Evolutionary conservation across 1,140 invertebrate species (phyloP), one percentile per base, ranked within the genome.

Genomic region (Melipona quadrifasciata): DNA sequence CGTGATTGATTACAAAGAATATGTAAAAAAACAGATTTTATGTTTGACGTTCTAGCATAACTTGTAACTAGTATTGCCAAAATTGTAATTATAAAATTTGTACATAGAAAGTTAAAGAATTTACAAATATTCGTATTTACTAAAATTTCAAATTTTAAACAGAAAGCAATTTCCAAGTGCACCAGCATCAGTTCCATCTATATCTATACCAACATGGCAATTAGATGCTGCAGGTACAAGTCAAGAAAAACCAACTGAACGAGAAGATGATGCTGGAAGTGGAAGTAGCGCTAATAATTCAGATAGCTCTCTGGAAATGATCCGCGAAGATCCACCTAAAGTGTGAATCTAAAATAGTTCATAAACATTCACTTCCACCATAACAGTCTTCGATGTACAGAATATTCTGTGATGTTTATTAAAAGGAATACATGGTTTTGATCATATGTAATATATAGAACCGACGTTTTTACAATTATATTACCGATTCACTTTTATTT

Each of bases 101-200:
- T 77, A 86, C 61, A 61, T 80, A 80, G 65, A 68, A 51, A 16
- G 51, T 51, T 14, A 53, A 12, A 8, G 47, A 27, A 27, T 72
- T 14, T 76, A 72, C 2, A 58, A 53, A 58, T 58, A n/a, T 34
- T n/a, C 11, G 4, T 73, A 88, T 82, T 83, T 71, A 58, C 17
- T 67, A 67, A 67, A 87, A 75, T 31, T 86, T 85, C 76, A 51
- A 84, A 58, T 79, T 86, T 86, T 85, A 67, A 84, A 74, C 90
- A 97, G 96, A 87, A 97, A 97, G 93, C 97, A 97, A 93, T 97
- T 97, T 92, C 96, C 97, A 27, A 95, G 96, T 5, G 96, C 96
- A 19, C 96, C 96, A 11, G 96, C 96, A 17, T 97, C 97, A 1
- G 97, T 97, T 83, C 97, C 97, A 34, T 95, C 96, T 79, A 79